These are phyloP conservation scores for Petrocephalus schoutedeni DNA, from an alignment of 2,797 vertebrate genomes.

Conservation along the genomic window DNA sequence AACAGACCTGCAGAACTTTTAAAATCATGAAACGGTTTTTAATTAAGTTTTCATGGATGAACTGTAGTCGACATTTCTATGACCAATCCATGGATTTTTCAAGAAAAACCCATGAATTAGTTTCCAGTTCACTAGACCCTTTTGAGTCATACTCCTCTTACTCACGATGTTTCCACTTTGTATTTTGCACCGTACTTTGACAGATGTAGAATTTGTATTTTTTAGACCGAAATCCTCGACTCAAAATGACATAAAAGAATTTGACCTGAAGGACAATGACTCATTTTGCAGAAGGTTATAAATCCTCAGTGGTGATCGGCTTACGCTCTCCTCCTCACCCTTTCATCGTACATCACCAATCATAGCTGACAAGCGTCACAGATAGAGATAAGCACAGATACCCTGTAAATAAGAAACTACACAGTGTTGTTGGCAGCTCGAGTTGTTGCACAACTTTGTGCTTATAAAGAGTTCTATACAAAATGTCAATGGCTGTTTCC, in stretches of 20 bases:
- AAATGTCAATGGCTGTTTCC: neutral
- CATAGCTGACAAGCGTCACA: neutral
- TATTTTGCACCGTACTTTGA: neutral
- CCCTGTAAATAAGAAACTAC: neutral
- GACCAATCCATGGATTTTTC: neutral
- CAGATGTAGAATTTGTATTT: neutral
- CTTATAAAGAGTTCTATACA: neutral
- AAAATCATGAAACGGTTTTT: neutral
- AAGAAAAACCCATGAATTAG: neutral
- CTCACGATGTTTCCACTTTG: neutral
- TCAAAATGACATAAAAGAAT: neutral
- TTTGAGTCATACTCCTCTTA: neutral
- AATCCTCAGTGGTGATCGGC: neutral
- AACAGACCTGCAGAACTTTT: neutral
- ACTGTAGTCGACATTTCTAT: neutral
- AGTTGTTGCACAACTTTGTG: neutral
- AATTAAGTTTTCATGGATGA: neutral
- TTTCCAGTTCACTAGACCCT: neutral
- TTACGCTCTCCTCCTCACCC: neutral
- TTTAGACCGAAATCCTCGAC: neutral
- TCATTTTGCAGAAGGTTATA: neutral
- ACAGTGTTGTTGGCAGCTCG: neutral
- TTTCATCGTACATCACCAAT: neutral
- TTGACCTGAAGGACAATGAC: neutral
- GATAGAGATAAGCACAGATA: neutral